Conservation (phyloP, 2,113 vertebrate species). For the Numida meleagris region DNA sequence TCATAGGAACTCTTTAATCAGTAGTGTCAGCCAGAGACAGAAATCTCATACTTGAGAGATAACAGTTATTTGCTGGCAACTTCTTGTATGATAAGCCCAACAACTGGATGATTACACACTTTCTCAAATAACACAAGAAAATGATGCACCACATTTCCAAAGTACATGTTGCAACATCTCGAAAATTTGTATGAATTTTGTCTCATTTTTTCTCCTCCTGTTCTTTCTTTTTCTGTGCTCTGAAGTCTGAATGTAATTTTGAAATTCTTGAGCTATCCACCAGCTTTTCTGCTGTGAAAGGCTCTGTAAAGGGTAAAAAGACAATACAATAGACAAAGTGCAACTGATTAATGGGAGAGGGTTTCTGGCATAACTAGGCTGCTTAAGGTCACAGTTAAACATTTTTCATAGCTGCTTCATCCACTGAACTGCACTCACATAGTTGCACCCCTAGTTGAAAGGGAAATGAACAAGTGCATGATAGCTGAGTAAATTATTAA, state of each 20-base stretch:
- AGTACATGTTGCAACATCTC: not conserved
- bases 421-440: not conserved
- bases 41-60: conserved; percentile 51
- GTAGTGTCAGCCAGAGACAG: conserved; percentile 41
- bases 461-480: not conserved
- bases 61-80: conserved; percentile 55
- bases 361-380: conserved; percentile 6
- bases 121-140: conserved; percentile 43
- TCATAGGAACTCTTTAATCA: conserved; percentile 56
- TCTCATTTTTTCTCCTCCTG: not conserved
- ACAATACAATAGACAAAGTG: not conserved
- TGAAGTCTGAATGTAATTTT: conserved; percentile 15
- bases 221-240: not conserved
- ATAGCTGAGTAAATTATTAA: conserved; percentile 31
- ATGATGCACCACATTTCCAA: not conserved
- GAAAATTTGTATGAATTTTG: conserved; percentile 17
- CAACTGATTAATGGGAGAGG: conserved; percentile 16
- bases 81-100: conserved; percentile 49
- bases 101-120: conserved; percentile 37
- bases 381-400: conserved; percentile 29
- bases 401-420: conserved; percentile 19
- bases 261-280: not conserved
- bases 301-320: not conserved
- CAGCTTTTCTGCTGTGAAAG: not conserved
- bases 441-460: conserved; percentile 9